Base-by-base conservation (phyloP, 2,113 vertebrate species). In the Varanus komodoensis region DNA sequence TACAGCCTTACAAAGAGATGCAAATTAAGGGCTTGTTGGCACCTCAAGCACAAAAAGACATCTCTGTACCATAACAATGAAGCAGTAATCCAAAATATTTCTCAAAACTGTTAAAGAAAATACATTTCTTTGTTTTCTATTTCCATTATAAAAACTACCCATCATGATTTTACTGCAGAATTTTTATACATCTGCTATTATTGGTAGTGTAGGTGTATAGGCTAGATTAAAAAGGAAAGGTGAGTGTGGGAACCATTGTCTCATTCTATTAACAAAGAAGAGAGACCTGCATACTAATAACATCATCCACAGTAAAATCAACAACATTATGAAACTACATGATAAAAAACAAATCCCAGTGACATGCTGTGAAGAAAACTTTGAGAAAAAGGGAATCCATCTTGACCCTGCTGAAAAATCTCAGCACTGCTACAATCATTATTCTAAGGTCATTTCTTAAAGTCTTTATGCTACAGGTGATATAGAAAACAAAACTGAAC, bases 231-330 rank as follows among this genome's bases (percentile, higher is more conserved):
- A 86, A 0, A 1, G 86, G 73, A 92, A 89, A 87, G 82, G 84
- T 86, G 64, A 78, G 77, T 82, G 80, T 78, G 79, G 38, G 83
- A 57, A 85, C 23, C 52, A 11, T 6, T 92, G 82, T 84, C 89
- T 92, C 0, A 2, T 91, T 92, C 29, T 75, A 2, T 91, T 85
- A 90, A 11, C 3, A 82, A 80, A 54, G 50, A 91, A 54, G 82
- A 83, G 61, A 90, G 88, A 61, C 86, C 89, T 92, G 50, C 92
- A 93, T 94, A 92, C n/a, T 69, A 44, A 64, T 91, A 89, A 90
- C 90, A 75, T 9, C 78, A 89, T 3, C 34, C 69, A 93, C 87
- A 89, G 92, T 5, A 84, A 90, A 71, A 38, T 25, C 93, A 68
- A 73, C 48, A 93, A 87, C 85, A 77, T 78, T 83, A 69, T 19